These are phyloP conservation scores for Caenorhabditis sp. DNA, from an alignment of 2,888 invertebrate genomes.

Conservation along the genomic window DNA sequence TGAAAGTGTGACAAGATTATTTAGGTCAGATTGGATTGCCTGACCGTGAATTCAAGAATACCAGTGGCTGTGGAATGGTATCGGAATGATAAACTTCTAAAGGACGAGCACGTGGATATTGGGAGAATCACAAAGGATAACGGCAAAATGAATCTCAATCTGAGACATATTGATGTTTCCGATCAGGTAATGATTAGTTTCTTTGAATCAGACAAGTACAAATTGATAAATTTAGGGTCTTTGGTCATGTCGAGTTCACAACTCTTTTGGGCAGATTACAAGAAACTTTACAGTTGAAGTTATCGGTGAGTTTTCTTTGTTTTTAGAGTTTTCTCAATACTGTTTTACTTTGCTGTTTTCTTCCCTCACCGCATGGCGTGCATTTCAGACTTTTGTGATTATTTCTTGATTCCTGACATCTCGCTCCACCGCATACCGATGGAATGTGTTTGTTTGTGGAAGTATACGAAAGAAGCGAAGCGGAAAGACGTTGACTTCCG, in stretches of 20 bases:
- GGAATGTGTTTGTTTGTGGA: conserved; percentile 77
- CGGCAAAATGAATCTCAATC: conserved; percentile 68
- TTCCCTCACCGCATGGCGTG: conserved; percentile 25
- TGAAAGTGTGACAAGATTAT: not conserved
- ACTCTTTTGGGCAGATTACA: conserved; percentile 72
- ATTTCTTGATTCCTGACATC: conserved; percentile 65
- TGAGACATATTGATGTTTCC: conserved; percentile 71
- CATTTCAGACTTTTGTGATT: conserved; percentile 77
- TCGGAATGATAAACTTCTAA: conserved; percentile 47
- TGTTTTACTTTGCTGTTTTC: not conserved
- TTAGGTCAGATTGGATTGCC: conserved; percentile 54
- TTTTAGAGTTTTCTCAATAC: not conserved
- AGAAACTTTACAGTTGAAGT: conserved; percentile 78
- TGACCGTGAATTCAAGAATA: conserved; percentile 18
- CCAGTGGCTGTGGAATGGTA: conserved; percentile 54
- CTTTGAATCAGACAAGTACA: not conserved
- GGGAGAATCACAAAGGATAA: conserved; percentile 38
- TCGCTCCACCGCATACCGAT: conserved; percentile 63
- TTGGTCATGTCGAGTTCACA: conserved; percentile 78
- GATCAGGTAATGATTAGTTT: conserved; percentile 66
- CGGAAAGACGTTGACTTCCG: conserved; percentile 64
- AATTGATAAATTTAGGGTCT: conserved; percentile 65
- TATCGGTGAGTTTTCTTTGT: conserved; percentile 70
- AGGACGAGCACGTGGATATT: conserved; percentile 15
- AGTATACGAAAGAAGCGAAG: conserved; percentile 53